Percentiles rank a stretch among this genome's conserved stretches.
Evolutionary conservation across 2,797 vertebrate species (phyloP).

Genomic region (Petrocephalus sullivani): DNA sequence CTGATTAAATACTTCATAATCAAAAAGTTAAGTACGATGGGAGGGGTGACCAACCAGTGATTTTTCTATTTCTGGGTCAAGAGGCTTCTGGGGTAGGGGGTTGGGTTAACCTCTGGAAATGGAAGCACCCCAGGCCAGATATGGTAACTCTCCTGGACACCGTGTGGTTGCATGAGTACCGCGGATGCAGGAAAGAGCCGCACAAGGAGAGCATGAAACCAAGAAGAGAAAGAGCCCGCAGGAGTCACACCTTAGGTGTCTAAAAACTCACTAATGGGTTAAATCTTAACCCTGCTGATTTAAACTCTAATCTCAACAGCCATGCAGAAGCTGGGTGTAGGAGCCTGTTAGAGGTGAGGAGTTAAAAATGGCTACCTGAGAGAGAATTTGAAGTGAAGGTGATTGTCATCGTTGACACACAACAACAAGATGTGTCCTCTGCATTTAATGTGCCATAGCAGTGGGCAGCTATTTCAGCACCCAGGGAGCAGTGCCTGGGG

Average conservation of each 20-base stretch:
- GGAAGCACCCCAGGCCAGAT: neutral
- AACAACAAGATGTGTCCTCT: too few relatives aligned
- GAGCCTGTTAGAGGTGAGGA: neutral
- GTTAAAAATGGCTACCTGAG: neutral
- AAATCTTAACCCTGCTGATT: neutral
- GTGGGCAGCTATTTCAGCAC: too few relatives aligned
- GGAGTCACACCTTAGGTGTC: neutral
- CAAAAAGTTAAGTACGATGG: constrained; percentile 47
- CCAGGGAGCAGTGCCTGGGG: too few relatives aligned
- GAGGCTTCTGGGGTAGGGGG: constrained; percentile 12
- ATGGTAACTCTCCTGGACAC: neutral
- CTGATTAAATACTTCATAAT: constrained; percentile 53
- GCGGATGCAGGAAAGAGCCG: neutral
- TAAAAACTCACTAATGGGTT: too few relatives aligned
- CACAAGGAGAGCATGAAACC: neutral
- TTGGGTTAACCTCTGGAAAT: constrained; percentile 37
- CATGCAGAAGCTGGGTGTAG: neutral
- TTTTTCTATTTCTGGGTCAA: constrained; percentile 42
- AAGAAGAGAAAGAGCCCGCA: neutral
- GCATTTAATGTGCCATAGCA: too few relatives aligned
- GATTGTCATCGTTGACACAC: too few relatives aligned
- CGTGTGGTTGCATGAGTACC: neutral
- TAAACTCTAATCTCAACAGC: neutral
- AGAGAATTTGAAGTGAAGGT: neutral
- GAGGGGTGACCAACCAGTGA: constrained; percentile 39